Evolutionary conservation across 2,797 vertebrate species (phyloP), one percentile per base, ranked within the genome.

Genomic region (Leptoclinus maculatus): DNA sequence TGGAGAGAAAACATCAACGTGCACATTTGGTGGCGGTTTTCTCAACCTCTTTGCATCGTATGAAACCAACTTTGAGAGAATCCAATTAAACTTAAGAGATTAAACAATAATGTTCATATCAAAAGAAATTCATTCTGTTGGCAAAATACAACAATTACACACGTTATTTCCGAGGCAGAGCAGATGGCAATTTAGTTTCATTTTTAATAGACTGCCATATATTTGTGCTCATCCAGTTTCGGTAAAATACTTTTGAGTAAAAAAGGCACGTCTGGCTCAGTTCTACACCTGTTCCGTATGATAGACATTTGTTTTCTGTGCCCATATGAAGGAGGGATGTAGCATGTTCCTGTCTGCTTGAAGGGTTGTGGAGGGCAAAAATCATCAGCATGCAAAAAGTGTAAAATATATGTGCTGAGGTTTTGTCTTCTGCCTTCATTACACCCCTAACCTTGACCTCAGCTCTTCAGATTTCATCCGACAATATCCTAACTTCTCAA

Each of bases 401-500:
- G 74, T 71, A 76, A 85, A 74, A 78, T 68, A 54, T n/a, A n/a
- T 72, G 63, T 54, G 63, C 76, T 1, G 51, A 79, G 80, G 83
- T 78, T 83, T 87, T 64, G 66, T 81, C 88, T 87, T 89, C 68
- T 60, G 74, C 80, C 79, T 83, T 88, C 73, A 83, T 79, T 86
- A 74, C 59, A 79, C 63, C 72, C 12, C 53, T 70, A 72, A 89
- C 82, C 78, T 82, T 90, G 89, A 86, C 84, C 83, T 87, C 74
- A 82, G 71, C 65, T 69, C 74, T 78, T 81, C 53, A 78, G 45
- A 86, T 83, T 79, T 85, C 79, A 90, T 87, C 85, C 53, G 85
- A 84, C 75, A 79, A 74, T 85, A 82, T 82, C 53, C 65, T 87
- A 90, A 88, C 77, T 88, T 90, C 74, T 83, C 69, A 89, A 87